These are phyloP conservation scores for Globicephala melas DNA, from an alignment of 2,113 vertebrate genomes.

Conservation along the genomic window DNA sequence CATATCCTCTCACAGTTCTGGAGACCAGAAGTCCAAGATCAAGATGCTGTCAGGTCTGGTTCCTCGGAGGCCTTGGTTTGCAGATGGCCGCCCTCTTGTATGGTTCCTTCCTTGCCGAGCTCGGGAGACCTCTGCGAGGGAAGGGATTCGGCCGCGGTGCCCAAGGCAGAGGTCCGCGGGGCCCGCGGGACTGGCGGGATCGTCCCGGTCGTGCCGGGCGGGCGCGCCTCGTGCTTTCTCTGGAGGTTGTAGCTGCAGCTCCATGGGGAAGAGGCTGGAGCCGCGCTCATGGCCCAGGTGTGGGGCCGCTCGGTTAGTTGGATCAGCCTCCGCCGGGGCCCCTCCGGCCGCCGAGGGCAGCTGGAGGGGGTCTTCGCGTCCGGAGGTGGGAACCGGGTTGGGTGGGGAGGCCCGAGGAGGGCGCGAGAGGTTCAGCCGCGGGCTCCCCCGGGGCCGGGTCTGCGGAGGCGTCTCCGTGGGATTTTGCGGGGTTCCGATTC, in stretches of 20 bases:
- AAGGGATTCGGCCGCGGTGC: background rate
- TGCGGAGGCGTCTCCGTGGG: no score
- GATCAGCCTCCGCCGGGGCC: no score
- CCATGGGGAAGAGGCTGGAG: background rate
- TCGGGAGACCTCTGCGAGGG: background rate
- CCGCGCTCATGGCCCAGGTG: no score
- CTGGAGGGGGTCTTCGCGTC: no score
- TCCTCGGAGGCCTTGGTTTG: background rate
- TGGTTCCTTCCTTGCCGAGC: background rate
- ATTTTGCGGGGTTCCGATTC: no score
- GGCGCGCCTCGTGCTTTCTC: background rate
- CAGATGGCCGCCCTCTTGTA: background rate
- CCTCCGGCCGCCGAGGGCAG: no score
- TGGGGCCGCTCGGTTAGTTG: no score
- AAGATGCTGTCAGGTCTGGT: background rate
- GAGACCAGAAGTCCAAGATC: background rate
- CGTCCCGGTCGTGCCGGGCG: no score
- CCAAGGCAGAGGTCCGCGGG: background rate
- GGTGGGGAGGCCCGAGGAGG: no score
- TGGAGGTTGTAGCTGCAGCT: background rate
- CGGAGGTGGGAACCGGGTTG: no score
- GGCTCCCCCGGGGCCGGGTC: no score
- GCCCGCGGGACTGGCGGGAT: background rate
- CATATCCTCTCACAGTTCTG: background rate
- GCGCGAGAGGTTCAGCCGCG: no score